phyloP scores from a whole-genome alignment of 2,797 vertebrate genomes.

The Xyrichtys novacula region DNA sequence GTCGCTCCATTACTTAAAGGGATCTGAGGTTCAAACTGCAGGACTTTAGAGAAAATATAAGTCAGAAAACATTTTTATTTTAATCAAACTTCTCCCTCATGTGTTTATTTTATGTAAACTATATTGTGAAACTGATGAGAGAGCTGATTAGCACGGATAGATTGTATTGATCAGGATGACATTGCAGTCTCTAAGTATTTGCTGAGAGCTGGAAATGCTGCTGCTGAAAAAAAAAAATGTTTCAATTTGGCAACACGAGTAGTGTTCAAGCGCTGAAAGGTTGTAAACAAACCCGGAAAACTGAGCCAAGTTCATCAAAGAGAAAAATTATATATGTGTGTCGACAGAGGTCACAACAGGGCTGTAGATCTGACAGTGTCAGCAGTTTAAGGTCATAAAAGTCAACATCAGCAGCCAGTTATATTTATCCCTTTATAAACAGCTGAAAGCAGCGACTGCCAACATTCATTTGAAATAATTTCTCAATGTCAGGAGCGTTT shows the following conservation, averaged over 20 bases:
- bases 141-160: neutral
- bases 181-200: neutral
- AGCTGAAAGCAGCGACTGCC: slow-evolving; percentile 35
- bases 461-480: slow-evolving; percentile 4
- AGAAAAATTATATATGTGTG: neutral
- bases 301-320: neutral
- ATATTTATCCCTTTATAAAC: slow-evolving; percentile 23
- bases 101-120: too few relatives aligned
- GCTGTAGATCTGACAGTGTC: neutral
- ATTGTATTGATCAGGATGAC: slow-evolving; percentile 1
- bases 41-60: too few relatives aligned
- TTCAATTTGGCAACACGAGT: neutral
- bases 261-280: neutral
- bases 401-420: slow-evolving; percentile 10
- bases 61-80: too few relatives aligned
- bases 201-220: neutral
- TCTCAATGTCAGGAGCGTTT: slow-evolving; percentile 6
- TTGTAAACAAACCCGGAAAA: neutral
- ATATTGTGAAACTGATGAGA: neutral
- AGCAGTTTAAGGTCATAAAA: slow-evolving; percentile 23
- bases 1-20: too few relatives aligned
- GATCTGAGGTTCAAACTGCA: too few relatives aligned
- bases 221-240: neutral
- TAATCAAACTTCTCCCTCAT: too few relatives aligned
- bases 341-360: neutral